A percentile compares a stretch with the other conserved stretches of the same genome.
Conservation (phyloP, 2,888 invertebrate species). For the Apotomis capreana region DNA sequence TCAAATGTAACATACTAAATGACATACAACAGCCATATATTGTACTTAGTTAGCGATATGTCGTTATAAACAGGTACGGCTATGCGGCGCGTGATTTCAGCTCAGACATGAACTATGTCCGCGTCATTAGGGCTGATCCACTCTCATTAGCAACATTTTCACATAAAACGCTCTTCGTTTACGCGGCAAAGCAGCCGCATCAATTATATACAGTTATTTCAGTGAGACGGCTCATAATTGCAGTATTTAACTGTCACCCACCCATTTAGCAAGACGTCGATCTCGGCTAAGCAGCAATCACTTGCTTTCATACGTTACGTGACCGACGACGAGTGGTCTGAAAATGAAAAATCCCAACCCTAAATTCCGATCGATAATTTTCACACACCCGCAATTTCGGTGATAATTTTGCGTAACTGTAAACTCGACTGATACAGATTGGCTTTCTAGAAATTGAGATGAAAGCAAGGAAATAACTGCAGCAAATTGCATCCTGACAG, state of each 20-base stretch:
- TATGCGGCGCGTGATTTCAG: conserved; percentile 51
- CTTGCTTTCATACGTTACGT: conserved; percentile 31
- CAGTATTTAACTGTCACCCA: conserved; percentile 74
- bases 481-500: conserved; percentile 38
- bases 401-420: conserved; percentile 38
- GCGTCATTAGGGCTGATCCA: conserved; percentile 70
- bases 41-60: conserved; percentile 6
- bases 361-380: conserved; percentile 12
- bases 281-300: conserved; percentile 52
- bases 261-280: conserved; percentile 71
- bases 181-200: conserved; percentile 66
- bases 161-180: conserved; percentile 74
- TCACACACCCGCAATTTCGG: conserved; percentile 30
- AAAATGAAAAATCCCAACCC: conserved; percentile 34
- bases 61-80: conserved; percentile 28
- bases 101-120: conserved; percentile 63
- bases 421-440: conserved; percentile 38
- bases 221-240: conserved; percentile 73
- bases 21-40: not conserved
- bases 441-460: conserved; percentile 41
- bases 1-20: not conserved
- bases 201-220: conserved; percentile 80
- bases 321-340: conserved; percentile 14
- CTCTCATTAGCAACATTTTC: conserved; percentile 78
- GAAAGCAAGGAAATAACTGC: conserved; percentile 37